phyloP scores from a whole-genome alignment of 1,140 invertebrate species.

The Oedothorax gibbosus region DNA sequence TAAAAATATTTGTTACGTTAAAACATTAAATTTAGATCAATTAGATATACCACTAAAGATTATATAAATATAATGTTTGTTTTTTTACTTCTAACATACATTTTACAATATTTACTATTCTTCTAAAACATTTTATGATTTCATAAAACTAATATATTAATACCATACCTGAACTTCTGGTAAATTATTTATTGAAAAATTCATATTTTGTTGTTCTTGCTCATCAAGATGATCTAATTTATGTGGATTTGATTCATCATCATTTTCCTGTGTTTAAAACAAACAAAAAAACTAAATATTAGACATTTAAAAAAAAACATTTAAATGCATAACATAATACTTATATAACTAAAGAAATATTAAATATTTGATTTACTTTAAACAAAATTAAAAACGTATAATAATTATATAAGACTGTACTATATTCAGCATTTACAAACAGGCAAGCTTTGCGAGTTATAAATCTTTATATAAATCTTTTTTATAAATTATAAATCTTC shows the following conservation, averaged over 20 bases:
- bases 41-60: too few species aligned
- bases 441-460: too few species aligned
- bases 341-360: neutral
- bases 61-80: too few species aligned
- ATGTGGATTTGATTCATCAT: conserved; percentile 22
- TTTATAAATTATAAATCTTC: too few species aligned
- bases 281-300: neutral
- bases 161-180: conserved; percentile 51
- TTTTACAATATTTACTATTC: too few species aligned
- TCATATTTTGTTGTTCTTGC: conserved; percentile 44
- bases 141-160: neutral
- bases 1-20: too few species aligned
- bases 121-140: too few species aligned
- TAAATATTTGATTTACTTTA: neutral
- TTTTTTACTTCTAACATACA: too few species aligned
- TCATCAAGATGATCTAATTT: conserved; percentile 27
- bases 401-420: too few species aligned
- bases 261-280: conserved; percentile 23
- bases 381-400: neutral
- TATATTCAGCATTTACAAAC: too few species aligned
- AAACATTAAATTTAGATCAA: too few species aligned
- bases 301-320: neutral
- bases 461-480: too few species aligned
- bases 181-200: conserved; percentile 26
- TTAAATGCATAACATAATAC: neutral